A percentile compares a stretch with the other conserved stretches of the same genome.
Evolutionary conservation across 2,888 invertebrate genomes (phyloP).

Genomic region (Dicycla oo): DNA sequence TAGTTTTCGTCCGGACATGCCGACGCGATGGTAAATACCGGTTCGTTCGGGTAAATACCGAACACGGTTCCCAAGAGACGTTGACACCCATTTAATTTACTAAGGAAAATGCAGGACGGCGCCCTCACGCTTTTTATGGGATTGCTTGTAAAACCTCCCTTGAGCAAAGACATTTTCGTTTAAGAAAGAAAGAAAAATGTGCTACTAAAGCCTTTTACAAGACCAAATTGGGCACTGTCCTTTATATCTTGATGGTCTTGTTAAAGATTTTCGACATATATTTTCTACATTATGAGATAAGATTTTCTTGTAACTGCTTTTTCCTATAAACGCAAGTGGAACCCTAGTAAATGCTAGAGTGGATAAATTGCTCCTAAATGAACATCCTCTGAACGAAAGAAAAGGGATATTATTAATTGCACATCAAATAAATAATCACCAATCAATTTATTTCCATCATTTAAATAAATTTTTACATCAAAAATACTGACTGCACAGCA

Average conservation of each 20-base stretch:
- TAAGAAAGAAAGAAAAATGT: constrained; percentile 18
- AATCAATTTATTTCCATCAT: too few species aligned
- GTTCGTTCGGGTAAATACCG: constrained; percentile 32
- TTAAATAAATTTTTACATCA: too few species aligned
- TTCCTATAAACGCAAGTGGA: neutral
- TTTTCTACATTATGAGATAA: neutral
- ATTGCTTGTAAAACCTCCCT: constrained; percentile 46
- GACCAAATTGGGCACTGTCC: constrained; percentile 7
- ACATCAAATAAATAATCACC: too few species aligned
- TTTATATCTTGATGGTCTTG: constrained; percentile 1
- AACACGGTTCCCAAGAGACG: constrained; percentile 38
- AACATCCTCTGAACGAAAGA: neutral
- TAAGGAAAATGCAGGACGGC: constrained; percentile 46
- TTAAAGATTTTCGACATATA: constrained; percentile 1
- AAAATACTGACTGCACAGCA: too few species aligned
- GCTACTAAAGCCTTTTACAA: constrained; percentile 3
- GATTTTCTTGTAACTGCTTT: neutral
- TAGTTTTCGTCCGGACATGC: constrained; percentile 25
- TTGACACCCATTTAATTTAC: constrained; percentile 61
- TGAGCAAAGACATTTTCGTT: constrained; percentile 42
- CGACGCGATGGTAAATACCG: constrained; percentile 29
- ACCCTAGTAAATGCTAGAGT: neutral
- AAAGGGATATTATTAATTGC: too few species aligned
- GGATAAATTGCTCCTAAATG: neutral
- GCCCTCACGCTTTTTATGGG: constrained; percentile 47